A percentile compares a stretch with the other conserved stretches of the same genome.
Evolutionary conservation across 1,140 invertebrate genomes (phyloP).

Genomic region (Zaprionus capensis): DNA sequence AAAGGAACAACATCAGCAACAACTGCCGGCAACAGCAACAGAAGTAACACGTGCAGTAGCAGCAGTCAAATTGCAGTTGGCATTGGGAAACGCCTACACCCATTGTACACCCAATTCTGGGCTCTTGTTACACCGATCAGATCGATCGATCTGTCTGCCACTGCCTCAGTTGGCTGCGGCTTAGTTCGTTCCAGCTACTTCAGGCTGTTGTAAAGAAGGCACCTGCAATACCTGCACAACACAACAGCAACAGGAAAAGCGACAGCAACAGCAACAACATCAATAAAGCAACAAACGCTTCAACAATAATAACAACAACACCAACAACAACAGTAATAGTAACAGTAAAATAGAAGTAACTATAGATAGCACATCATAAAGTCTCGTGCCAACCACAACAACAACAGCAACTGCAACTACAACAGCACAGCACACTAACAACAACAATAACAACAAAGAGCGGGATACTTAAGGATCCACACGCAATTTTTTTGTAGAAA

Average conservation of each 20-base stretch:
- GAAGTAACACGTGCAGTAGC: constrained; percentile 29
- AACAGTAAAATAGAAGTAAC: constrained; percentile 29
- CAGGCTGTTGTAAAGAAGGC: constrained; percentile 41
- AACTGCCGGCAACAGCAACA: constrained; percentile 41
- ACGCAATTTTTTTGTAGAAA: constrained; percentile 40
- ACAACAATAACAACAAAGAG: constrained; percentile 10
- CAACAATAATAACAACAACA: constrained; percentile 42
- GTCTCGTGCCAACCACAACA: constrained; percentile 35
- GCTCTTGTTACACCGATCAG: constrained; percentile 28
- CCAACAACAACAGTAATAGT: constrained; percentile 28
- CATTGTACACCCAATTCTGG: constrained; percentile 20
- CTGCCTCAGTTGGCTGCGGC: constrained; percentile 62
- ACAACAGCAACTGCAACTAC: constrained; percentile 1
- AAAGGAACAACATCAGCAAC: constrained; percentile 42
- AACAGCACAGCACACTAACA: constrained; percentile 9
- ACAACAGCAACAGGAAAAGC: constrained; percentile 9
- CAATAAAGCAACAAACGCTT: constrained; percentile 46
- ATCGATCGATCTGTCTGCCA: constrained; percentile 36
- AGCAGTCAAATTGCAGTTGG: constrained; percentile 34
- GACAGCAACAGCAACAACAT: constrained; percentile 23
- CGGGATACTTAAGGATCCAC: constrained; percentile 40
- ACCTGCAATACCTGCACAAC: too few relatives aligned
- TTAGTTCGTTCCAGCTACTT: constrained; percentile 52
- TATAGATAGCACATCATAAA: constrained; percentile 25
- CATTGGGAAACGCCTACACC: constrained; percentile 17